Conservation (phyloP, 2,888 invertebrate species). For the Fabriciana adippe region DNA sequence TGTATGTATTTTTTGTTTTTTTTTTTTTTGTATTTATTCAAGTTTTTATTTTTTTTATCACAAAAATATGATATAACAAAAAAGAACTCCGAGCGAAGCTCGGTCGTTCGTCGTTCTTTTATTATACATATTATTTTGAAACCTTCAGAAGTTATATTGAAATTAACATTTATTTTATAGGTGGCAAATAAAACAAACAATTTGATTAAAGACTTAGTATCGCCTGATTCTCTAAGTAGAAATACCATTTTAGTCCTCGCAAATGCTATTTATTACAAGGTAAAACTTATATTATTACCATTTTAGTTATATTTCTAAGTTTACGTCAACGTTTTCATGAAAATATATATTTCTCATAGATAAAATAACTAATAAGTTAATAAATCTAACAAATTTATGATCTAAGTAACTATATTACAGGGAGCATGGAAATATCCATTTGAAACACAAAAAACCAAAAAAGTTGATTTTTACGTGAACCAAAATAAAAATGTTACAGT, state of each 20-base stretch:
- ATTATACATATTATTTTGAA: neutral
- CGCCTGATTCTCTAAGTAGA: slow-evolving; percentile 23
- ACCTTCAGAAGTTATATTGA: neutral
- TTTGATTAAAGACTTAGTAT: slow-evolving; percentile 37
- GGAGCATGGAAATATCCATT: slow-evolving; percentile 35
- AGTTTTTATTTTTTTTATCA: too few relatives aligned
- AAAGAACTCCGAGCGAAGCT: too few relatives aligned
- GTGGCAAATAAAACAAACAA: slow-evolving; percentile 37
- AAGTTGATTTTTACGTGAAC: slow-evolving; percentile 30
- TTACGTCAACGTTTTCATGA: too few relatives aligned
- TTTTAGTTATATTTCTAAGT: neutral
- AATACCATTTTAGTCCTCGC: slow-evolving; percentile 37
- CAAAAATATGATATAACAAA: too few relatives aligned
- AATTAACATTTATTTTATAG: slow-evolving; percentile 24
- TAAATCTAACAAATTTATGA: too few relatives aligned
- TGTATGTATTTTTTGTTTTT: too few relatives aligned
- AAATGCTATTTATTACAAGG: slow-evolving; percentile 41
- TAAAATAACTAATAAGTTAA: too few relatives aligned
- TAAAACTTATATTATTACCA: slow-evolving; percentile 14
- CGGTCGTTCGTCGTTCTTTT: neutral
- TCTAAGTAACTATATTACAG: slow-evolving; percentile 21
- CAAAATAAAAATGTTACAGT: slow-evolving; percentile 29
- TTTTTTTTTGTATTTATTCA: too few relatives aligned
- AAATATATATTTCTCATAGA: too few relatives aligned
- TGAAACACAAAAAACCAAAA: slow-evolving; percentile 29